These are phyloP conservation scores for Amphiura filiformis DNA, from an alignment of 35 echinoderm and acorn worm species.

Conservation along the genomic window DNA sequence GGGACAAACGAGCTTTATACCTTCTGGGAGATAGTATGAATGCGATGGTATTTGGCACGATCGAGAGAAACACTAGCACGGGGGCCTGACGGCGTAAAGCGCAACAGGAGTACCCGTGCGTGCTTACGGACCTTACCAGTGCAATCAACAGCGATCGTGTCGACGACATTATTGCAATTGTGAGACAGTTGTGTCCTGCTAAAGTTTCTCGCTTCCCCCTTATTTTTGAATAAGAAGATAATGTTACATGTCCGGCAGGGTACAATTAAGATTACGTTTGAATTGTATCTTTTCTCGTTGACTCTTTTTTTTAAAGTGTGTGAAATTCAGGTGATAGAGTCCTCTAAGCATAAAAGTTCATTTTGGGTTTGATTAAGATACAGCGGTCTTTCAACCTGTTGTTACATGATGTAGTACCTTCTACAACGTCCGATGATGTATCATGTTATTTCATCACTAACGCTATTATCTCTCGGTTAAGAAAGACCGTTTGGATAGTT, in stretches of 20 bases:
- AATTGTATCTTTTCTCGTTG: not conserved
- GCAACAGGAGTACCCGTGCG: conserved; percentile 5
- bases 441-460: too few species aligned
- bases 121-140: not conserved
- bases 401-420: too few species aligned
- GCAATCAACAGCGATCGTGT: not conserved
- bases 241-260: not conserved
- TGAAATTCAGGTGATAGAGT: not conserved
- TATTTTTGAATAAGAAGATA: not conserved
- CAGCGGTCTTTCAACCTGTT: too few species aligned
- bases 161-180: not conserved
- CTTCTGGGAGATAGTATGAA: not conserved
- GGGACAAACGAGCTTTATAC: not conserved
- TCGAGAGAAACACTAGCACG: not conserved
- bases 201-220: conserved; percentile 7
- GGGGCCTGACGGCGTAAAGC: not conserved
- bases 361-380: not conserved
- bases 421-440: too few species aligned
- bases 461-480: too few species aligned
- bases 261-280: not conserved
- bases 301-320: not conserved
- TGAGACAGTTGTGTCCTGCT: not conserved
- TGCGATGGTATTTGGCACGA: conserved; percentile 1
- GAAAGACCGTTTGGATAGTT: too few species aligned
- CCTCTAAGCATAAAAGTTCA: not conserved